Conservation (phyloP, 1,140 invertebrate species). For the Melipona quadrifasciata region DNA sequence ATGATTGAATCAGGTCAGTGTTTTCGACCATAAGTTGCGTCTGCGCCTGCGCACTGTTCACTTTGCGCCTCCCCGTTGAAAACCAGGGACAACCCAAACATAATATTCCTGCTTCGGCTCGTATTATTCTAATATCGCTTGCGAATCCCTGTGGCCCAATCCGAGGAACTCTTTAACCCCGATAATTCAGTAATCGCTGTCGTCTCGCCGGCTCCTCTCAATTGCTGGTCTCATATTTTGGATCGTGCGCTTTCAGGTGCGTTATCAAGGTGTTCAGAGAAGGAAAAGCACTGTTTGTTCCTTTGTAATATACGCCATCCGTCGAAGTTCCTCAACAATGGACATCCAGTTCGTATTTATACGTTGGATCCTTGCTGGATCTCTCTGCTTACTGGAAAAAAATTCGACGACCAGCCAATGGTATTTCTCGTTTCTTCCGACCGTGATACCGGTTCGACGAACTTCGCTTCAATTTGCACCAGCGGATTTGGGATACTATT, state of each 20-base stretch:
- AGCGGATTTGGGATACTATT: slow-evolving; percentile 39
- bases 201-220: no score
- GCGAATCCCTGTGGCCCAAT: slow-evolving; percentile 39
- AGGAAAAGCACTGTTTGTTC: background rate
- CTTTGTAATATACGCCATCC: background rate
- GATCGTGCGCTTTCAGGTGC: background rate
- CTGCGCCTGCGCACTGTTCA: slow-evolving; percentile 69
- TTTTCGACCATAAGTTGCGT: slow-evolving; percentile 80
- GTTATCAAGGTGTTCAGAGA: background rate
- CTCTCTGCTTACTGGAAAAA: no score
- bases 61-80: slow-evolving; percentile 78
- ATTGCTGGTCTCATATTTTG: no score
- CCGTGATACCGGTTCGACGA: background rate
- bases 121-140: slow-evolving; percentile 72
- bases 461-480: background rate
- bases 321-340: background rate
- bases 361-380: no score
- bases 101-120: slow-evolving; percentile 70
- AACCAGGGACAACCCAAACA: slow-evolving; percentile 79
- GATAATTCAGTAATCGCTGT: slow-evolving; percentile 31
- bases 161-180: slow-evolving; percentile 28
- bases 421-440: no score
- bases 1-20: slow-evolving; percentile 81
- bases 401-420: no score
- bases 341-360: no score